A percentile compares a stretch with the other conserved stretches of the same genome.
Evolutionary conservation across 2,797 vertebrate genomes (phyloP).

Genomic region (Octomys mimax): DNA sequence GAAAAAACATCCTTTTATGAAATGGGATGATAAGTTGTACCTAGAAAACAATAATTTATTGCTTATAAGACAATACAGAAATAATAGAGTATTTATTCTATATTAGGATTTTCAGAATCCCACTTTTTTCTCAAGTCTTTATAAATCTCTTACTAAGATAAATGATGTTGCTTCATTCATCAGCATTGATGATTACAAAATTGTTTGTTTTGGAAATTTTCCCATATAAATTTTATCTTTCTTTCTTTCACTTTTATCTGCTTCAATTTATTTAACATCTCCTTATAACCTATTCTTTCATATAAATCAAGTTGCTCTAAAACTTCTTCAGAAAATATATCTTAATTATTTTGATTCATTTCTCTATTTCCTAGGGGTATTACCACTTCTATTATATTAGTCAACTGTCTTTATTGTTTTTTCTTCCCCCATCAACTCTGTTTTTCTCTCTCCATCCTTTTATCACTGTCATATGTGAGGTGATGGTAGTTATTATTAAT

Average conservation of each 20-base stretch:
- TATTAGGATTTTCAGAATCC: constrained; percentile 8
- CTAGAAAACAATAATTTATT: not conserved
- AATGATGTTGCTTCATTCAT: constrained; percentile 21
- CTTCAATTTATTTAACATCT: not conserved
- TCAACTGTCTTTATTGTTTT: not conserved
- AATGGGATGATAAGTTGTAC: not conserved
- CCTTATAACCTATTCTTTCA: not conserved
- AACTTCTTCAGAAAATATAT: not conserved
- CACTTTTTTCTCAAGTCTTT: not conserved
- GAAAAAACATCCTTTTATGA: not conserved
- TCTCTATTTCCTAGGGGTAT: not conserved
- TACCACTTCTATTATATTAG: not conserved
- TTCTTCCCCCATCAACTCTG: not conserved
- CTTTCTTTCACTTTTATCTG: not conserved
- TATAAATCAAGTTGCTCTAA: not conserved
- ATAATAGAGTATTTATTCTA: not conserved
- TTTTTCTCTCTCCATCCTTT: no score
- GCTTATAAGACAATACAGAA: not conserved
- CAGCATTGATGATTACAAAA: not conserved
- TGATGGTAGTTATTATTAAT: not conserved
- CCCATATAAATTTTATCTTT: not conserved
- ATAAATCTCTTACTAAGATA: constrained; percentile 37
- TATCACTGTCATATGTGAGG: not conserved
- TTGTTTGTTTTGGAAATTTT: not conserved
- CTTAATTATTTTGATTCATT: not conserved